Base-by-base conservation (phyloP, 2,797 vertebrate genomes). In the Hemitrygon akajei region DNA sequence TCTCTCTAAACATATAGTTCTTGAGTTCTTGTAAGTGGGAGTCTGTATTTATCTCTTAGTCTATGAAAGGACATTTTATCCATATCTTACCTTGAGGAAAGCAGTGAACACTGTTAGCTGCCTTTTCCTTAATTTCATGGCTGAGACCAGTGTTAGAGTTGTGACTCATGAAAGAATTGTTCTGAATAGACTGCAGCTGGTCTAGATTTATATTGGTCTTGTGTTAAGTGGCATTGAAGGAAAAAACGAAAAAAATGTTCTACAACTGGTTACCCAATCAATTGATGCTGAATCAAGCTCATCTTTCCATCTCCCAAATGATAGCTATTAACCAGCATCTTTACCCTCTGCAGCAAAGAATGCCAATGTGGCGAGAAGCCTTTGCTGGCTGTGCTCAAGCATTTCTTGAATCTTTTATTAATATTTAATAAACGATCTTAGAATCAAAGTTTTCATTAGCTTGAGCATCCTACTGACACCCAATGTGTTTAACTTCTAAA, bases 401-500 rank as follows among this genome's bases (percentile, higher is more conserved):
- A 47, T 92, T 73, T 75, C 37, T 92, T 92, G 73, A 71, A 92
- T 4, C 22, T 92, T 92, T 37, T 10, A 92, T 75, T 92, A 37
- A 92, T 6, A 40, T 87, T 92, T 27, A 27, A 92, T 11, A 47
- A 92, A 73, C 14, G 18, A 87, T 87, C 60, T 87, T 34, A 63
- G 18, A 66, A 87, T 63, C 14, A 20, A n/a, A 30, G 14, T 87
- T 87, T 14, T 16, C 84, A 87, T 18, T 63, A 1, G 58, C 30
- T 56, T 25, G 47, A 18, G 16, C 30, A 16, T 30, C 34, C 60
- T 63, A 7, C 30, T 87, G 58, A 58, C 58, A 87, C 84, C 30
- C 5, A 6, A 34, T 63, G 30, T 14, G 63, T 87, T 87, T 66
- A 87, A 63, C n/a, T 87, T 87, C 16, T 14, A 6, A 14, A 92